Percentiles rank a stretch among this genome's conserved stretches.
These are phyloP conservation scores for Cairina moschata DNA, from an alignment of 2,113 vertebrate genomes.

Conservation along the genomic window DNA sequence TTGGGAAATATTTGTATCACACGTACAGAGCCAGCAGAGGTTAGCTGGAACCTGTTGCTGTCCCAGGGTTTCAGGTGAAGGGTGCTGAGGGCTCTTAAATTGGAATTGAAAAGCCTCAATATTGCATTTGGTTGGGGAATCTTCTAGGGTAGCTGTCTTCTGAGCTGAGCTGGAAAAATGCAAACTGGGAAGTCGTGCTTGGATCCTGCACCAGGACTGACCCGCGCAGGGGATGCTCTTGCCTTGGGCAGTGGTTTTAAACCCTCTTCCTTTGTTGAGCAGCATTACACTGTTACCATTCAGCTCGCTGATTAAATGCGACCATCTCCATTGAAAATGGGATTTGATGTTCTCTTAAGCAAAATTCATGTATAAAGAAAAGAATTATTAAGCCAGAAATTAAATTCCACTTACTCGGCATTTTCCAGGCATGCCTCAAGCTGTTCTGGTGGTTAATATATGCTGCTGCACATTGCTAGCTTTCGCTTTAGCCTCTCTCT, in stretches of 20 bases:
- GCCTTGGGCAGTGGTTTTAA: background rate
- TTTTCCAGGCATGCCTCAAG: slow-evolving; percentile 7
- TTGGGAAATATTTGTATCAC: background rate
- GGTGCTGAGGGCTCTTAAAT: background rate
- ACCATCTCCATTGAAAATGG: slow-evolving; percentile 8
- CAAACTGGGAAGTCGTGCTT: background rate
- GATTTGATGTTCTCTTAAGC: slow-evolving; percentile 38
- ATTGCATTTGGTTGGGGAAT: background rate
- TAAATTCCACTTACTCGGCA: background rate
- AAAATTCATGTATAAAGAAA: slow-evolving; percentile 37
- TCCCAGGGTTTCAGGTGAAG: background rate
- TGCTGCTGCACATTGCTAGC: background rate
- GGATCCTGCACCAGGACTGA: background rate
- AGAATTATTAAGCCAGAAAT: slow-evolving; percentile 47
- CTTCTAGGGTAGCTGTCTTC: background rate
- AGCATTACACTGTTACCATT: background rate
- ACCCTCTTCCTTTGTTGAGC: background rate
- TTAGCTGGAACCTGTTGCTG: background rate
- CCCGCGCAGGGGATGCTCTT: rapidly evolving
- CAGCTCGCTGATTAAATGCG: background rate
- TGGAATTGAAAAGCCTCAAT: background rate
- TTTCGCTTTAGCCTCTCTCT: background rate
- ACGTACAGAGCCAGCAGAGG: background rate
- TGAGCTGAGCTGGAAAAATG: background rate
- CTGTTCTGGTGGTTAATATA: background rate